phyloP scores from a whole-genome alignment of 1,140 invertebrate species.

The Neuroterus valhalla region DNA sequence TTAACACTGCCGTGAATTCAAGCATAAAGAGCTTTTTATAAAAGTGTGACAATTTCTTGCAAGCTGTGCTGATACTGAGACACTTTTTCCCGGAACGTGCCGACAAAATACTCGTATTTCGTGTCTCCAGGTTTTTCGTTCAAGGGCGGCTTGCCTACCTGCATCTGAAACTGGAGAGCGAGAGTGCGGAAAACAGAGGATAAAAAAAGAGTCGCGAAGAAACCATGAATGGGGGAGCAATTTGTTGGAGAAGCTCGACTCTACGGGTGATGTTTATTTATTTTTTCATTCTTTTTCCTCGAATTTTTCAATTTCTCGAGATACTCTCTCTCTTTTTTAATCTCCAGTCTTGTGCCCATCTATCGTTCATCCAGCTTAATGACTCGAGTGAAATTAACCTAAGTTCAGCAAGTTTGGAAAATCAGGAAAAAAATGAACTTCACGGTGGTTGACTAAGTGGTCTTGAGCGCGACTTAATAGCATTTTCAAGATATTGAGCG shows the following conservation, averaged over 20 bases:
- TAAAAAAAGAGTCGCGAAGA: not conserved
- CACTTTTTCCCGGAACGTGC: conserved; percentile 3
- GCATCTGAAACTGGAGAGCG: not conserved
- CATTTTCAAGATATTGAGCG: conserved; percentile 57
- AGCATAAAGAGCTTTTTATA: no score
- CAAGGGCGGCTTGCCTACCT: conserved; percentile 15
- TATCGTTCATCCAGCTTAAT: not conserved
- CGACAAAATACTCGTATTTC: conserved; percentile 13
- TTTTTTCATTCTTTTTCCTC: not conserved
- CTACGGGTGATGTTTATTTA: conserved; percentile 29
- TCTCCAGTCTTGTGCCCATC: no score
- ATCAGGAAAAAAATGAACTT: not conserved
- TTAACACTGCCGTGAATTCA: no score
- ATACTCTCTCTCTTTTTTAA: no score
- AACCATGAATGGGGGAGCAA: conserved; percentile 3
- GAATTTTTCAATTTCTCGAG: not conserved
- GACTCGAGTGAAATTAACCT: not conserved
- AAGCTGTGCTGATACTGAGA: conserved; percentile 1
- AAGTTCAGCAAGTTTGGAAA: not conserved
- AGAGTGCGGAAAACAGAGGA: not conserved
- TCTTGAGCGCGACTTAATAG: conserved; percentile 48
- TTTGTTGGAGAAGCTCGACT: conserved; percentile 11
- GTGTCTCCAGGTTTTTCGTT: conserved; percentile 23
- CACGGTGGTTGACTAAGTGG: conserved; percentile 41
- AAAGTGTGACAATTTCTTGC: conserved; percentile 36